Base-by-base conservation (phyloP, 1,140 invertebrate genomes). In the Tribolium castaneum region DNA sequence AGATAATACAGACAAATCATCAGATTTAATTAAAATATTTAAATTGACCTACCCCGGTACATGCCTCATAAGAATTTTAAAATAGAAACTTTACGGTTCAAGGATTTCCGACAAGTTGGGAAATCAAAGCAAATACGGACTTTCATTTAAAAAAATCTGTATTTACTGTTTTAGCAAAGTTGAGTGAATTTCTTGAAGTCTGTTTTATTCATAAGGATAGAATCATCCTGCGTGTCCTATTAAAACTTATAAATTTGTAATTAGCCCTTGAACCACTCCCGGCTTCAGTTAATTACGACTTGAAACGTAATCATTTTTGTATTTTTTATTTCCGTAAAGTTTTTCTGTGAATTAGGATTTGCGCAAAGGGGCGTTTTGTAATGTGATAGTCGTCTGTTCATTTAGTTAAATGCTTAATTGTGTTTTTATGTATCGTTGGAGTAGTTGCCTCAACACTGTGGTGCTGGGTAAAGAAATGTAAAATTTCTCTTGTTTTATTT, bases 401-500 rank as follows among this genome's bases (percentile, higher is more conserved):
- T 66, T 62, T 35, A 30, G 25, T 30, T 30, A 13, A 66, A 7
- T 66, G 59, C 59, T 66, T 66, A 66, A 66, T 66, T 66, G 59
- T n/a, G 34, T 34, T 66, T 66, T 35, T 66, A 35, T 66, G 59
- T 66, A 66, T 22, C 54, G 19, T 59, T n/a, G 7, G 30, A 35
- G 59, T 14, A 66, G 30, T 13, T 66, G 25, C 25, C 13, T 14
- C 30, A 66, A 45, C 39, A 45, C 7, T 10, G 39, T 45, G 30
- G n/a, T 62, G 52, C 14, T 54, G 4, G 54, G 14, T 22, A 35
- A 66, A 59, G 54, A 59, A 66, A 66, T 34, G 25, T 35, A 9
- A 35, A 45, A 12, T 66, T 66, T 66, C 59, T 66, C 59, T 66
- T 66, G 59, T 66, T 35, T 34, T 66, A 66, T 35, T 66, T 66